These are phyloP conservation scores for Clarias pachynema DNA, from an alignment of 2,797 vertebrate species.

Conservation along the genomic window DNA sequence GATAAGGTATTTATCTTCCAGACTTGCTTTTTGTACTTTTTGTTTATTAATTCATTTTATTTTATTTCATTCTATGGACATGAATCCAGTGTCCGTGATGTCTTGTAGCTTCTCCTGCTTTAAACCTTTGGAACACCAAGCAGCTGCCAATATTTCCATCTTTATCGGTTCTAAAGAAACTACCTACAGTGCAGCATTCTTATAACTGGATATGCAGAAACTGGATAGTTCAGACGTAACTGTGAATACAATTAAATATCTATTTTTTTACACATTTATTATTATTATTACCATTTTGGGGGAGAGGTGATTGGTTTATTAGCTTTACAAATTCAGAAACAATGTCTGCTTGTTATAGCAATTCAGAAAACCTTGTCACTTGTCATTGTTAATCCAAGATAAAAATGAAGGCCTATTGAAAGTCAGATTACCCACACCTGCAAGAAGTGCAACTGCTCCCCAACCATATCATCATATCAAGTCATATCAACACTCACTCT, in stretches of 20 bases:
- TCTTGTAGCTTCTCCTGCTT: background rate
- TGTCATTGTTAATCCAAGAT: background rate
- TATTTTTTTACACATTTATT: background rate
- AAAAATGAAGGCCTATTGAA: background rate
- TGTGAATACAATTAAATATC: background rate
- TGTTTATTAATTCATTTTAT: too few species aligned
- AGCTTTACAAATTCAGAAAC: slow-evolving; percentile 8
- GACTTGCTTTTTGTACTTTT: too few species aligned
- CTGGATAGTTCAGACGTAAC: background rate
- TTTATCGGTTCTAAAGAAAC: background rate
- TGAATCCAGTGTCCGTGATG: background rate
- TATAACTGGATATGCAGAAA: background rate
- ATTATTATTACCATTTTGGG: background rate
- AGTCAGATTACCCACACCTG: background rate
- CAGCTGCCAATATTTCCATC: background rate
- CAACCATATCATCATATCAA: too few species aligned
- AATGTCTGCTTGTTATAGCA: background rate
- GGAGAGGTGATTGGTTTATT: background rate
- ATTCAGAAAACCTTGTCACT: background rate
- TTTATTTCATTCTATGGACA: too few species aligned
- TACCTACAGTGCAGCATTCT: background rate
- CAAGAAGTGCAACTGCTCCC: background rate
- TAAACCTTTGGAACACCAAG: background rate
- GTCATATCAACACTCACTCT: slow-evolving; percentile 3
- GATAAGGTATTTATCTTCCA: too few species aligned